Evolutionary conservation across 2,113 vertebrate species (phyloP), one percentile per base, ranked within the genome.

Genomic region (Cisticola juncidis): DNA sequence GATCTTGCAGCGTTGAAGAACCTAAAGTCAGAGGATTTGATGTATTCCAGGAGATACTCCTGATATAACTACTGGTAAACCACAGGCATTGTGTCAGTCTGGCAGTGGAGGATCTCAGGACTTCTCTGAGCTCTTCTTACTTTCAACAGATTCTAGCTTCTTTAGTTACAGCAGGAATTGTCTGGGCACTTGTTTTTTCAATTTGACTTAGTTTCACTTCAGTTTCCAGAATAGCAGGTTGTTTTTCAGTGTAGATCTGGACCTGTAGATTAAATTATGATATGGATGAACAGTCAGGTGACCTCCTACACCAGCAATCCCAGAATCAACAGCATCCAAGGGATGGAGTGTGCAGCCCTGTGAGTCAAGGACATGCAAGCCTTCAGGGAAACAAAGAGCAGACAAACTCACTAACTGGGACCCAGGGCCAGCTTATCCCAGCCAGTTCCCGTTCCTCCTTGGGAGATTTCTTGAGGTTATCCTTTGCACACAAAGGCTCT

Each of bases 61-160:
- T 74, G 31, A 36, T 48, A 33, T 10, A 57, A 33, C 17, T n/a
- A 16, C 26, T 3, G 8, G 40, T 26, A 72, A 72, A 61, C 16
- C 28, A 35, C 2, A 38, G 51, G 13, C 1, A 0, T 29, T 40
- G 14, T 29, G 26, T 42, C 10, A 9, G 25, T 28, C 31, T 13
- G 42, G 31, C 20, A 31, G 20, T 13, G 71, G 31, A 74, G 35
- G 53, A 25, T 38, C 53, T 85, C 61, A 25, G 36, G 25, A 47
- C 23, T 65, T 56, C 45, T 48, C 56, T 44, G 16, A 60, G 16
- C 29, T 65, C 9, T 1, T 56, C 33, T 78, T 61, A 33, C 18
- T 17, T 92, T 85, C 24, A 56, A 22, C 15, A 12, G 15, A 25
- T 76, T 81, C 74, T 44, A 44, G 9, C 36, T 66, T 51, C 56